Percentiles rank a stretch among this genome's conserved stretches.
These are phyloP conservation scores for Cinara cedri DNA, from an alignment of 2,888 invertebrate species.

Conservation along the genomic window DNA sequence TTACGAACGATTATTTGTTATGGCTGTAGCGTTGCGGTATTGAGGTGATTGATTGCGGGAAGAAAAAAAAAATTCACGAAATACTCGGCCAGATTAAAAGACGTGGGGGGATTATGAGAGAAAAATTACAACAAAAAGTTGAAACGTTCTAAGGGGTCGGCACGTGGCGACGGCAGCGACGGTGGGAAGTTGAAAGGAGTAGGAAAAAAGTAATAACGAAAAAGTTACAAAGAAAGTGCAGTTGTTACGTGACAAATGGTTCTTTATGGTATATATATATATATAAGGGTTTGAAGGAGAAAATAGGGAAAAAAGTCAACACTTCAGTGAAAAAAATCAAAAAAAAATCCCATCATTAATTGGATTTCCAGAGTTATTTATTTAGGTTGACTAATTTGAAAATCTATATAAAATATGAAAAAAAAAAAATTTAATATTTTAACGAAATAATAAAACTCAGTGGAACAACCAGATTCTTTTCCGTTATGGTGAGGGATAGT, in stretches of 20 bases:
- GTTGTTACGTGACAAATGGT: constrained; percentile 55
- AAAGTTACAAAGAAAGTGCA: constrained; percentile 55
- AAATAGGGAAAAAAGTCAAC: background rate
- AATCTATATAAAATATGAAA: too few species aligned
- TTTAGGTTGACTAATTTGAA: constrained; percentile 7
- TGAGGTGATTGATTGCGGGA: constrained; percentile 25
- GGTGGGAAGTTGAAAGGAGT: constrained; percentile 15
- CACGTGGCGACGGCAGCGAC: too few species aligned
- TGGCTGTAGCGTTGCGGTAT: background rate
- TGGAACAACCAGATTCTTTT: too few species aligned
- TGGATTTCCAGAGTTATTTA: background rate
- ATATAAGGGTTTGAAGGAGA: background rate
- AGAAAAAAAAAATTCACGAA: constrained; percentile 1
- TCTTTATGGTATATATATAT: background rate
- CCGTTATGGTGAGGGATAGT: too few species aligned
- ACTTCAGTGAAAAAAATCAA: background rate
- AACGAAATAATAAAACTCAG: too few species aligned
- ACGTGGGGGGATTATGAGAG: constrained; percentile 33
- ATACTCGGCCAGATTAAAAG: constrained; percentile 26
- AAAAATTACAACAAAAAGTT: constrained; percentile 54
- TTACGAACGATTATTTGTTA: constrained; percentile 39
- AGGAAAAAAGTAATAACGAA: constrained; percentile 52
- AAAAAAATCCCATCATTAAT: background rate
- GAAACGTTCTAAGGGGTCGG: constrained; percentile 14
- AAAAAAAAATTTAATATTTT: too few species aligned